A percentile compares a stretch with the other conserved stretches of the same genome.
Evolutionary conservation across 2,888 invertebrate genomes (phyloP).

Genomic region (Dolichomitus sp.): DNA sequence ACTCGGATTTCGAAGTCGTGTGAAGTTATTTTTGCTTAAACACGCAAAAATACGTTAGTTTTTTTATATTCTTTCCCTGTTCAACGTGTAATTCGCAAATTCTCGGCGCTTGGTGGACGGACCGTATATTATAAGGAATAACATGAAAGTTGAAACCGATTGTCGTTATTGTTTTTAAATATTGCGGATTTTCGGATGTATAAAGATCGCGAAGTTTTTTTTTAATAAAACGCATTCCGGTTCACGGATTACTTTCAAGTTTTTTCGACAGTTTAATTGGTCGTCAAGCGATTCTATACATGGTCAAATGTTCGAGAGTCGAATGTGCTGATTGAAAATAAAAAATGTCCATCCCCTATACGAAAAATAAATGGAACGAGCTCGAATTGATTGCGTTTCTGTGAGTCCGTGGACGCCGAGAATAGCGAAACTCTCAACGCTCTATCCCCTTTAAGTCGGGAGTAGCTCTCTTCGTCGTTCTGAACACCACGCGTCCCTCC

Average conservation of each 20-base stretch:
- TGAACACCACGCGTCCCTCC: conserved; percentile 38
- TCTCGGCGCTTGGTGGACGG: neutral
- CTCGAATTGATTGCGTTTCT: conserved; percentile 15
- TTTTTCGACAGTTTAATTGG: conserved; percentile 15
- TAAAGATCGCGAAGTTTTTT: conserved; percentile 34
- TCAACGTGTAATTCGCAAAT: conserved; percentile 4
- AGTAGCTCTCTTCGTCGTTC: conserved; percentile 62
- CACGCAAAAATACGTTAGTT: conserved; percentile 60
- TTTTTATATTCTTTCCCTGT: neutral
- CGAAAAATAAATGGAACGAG: conserved; percentile 23
- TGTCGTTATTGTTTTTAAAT: conserved; percentile 2
- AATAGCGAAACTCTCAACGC: conserved; percentile 41
- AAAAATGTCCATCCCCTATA: neutral
- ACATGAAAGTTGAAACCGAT: neutral
- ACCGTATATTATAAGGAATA: conserved; percentile 10
- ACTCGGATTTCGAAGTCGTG: conserved; percentile 72
- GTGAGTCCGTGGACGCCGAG: neutral
- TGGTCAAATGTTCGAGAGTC: conserved; percentile 24
- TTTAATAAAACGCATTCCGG: neutral
- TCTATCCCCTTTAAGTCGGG: conserved; percentile 73
- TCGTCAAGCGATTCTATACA: neutral
- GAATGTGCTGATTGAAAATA: neutral
- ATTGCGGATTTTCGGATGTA: neutral
- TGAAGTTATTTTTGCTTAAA: conserved; percentile 72
- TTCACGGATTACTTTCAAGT: neutral